A percentile compares a stretch with the other conserved stretches of the same genome.
These are phyloP conservation scores for Anastrepha obliqua DNA, from an alignment of 1,140 invertebrate genomes.

Conservation along the genomic window DNA sequence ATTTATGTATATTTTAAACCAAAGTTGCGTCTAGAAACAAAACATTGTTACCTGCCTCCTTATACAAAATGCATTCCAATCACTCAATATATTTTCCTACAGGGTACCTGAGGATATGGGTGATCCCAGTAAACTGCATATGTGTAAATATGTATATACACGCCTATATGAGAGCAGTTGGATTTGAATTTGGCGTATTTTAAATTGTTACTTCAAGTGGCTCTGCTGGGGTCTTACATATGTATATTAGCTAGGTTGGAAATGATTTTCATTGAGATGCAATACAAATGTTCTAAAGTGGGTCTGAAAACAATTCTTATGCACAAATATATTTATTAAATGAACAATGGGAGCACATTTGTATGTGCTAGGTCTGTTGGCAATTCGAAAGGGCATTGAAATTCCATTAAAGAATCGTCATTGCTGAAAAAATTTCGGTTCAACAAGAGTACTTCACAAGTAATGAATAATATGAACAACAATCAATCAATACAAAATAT, in stretches of 20 bases:
- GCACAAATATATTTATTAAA: no score
- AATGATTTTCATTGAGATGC: background rate
- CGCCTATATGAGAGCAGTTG: background rate
- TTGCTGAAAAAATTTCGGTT: no score
- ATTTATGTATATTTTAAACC: no score
- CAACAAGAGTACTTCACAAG: no score
- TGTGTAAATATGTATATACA: no score
- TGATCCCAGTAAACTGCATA: no score
- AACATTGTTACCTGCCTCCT: no score
- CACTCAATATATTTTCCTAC: background rate
- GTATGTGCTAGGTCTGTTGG: no score
- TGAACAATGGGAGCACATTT: no score
- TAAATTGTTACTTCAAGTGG: conserved; percentile 17
- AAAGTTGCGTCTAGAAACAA: no score
- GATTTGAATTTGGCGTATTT: background rate
- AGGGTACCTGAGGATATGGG: background rate
- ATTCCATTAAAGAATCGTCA: background rate
- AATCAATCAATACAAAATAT: background rate
- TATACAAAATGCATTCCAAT: no score
- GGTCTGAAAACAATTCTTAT: background rate
- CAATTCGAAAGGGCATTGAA: background rate
- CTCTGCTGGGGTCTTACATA: background rate
- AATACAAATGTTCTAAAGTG: background rate
- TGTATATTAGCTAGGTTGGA: background rate
- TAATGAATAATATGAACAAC: background rate